Percentiles rank a stretch among this genome's conserved stretches.
These are phyloP conservation scores for human (Homo sapiens) DNA, from an alignment of 2,113 vertebrate genomes.

Conservation along the genomic window GRCh38 chr5:103667501-103668000, in stretches of 20 bases:
- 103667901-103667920: conserved; percentile 7
- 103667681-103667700: neutral
- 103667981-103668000: neutral
- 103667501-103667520: neutral
- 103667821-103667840: neutral
- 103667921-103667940: neutral
- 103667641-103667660: neutral
- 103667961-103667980: neutral
- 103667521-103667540: neutral
- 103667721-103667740: neutral
- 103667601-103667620: neutral
- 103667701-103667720: neutral
- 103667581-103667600: neutral
- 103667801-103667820: neutral
- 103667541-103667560: neutral
- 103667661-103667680: neutral
- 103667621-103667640: neutral
- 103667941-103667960: neutral
- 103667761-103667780: neutral
- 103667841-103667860: neutral
- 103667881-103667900: neutral
- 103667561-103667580: neutral
- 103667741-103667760: neutral
- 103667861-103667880: neutral
- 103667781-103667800: neutral